Evolutionary conservation across 30 jellyfish, hydroid and myxozoan genomes (phyloP), one percentile per base, ranked within the genome.

Genomic region (Kudoa iwatai): DNA sequence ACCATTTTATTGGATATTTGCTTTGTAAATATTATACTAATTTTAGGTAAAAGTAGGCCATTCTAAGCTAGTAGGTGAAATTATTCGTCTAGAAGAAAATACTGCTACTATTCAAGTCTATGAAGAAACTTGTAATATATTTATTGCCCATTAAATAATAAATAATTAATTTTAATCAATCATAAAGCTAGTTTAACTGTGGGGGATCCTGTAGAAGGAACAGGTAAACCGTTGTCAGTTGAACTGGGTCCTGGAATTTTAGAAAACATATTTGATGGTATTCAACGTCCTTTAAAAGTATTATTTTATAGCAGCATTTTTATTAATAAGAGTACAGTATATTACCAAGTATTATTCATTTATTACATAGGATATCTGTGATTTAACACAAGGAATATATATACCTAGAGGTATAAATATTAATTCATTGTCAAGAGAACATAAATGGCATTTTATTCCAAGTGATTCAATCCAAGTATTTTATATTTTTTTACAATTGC

Each of bases 211-310:
- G 94, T 74, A 0, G 34, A 59, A 20, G 30, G 94, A 43, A 74
- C 94, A 30, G 94, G 94, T 17, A 74, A 74, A 38, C 94, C 94
- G 17, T 42, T 74, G 34, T 74, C 94, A 1, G 94, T 74, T 19
- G 94, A 74, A 47, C 54, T 74, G 4, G 94, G 94, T 6, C 94
- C 94, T 12, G 84, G 84, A 25, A 74, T 74, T 17, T 59, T 74
- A 87, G 94, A 87, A n/a, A 74, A 87, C 43, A 74, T 74, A 51
- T 74, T 74, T 62, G 94, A 74, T 54, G 94, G 94, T 10, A 74
- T 74, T 44, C 94, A 74, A 45, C 64, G 94, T 17, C 94, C 94
- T 0, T 35, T 74, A 43, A 74, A 74, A 68, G 84, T 60, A 40
- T 25, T 0, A 1, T 2, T 1, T 11, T 21, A 19, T 45, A 23